Conservation (phyloP, 2,797 vertebrate genomes). For the Diglossa cyanea region DNA sequence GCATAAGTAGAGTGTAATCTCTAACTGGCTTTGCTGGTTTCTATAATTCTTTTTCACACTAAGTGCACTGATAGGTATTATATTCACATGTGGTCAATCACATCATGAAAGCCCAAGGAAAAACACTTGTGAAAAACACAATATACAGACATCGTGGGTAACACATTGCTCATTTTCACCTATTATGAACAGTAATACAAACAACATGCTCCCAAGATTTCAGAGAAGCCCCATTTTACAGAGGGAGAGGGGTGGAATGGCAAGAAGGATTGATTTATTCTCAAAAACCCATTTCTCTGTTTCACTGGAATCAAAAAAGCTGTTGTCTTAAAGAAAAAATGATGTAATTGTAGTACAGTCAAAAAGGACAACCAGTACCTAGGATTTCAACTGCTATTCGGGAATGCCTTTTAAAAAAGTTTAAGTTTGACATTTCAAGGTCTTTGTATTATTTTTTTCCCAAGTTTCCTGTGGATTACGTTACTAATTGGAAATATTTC, state of each 20-base stretch:
- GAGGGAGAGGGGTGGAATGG: background rate
- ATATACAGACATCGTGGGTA: background rate
- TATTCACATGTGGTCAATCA: background rate
- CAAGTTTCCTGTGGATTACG: constrained; percentile 32
- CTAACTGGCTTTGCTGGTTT: background rate
- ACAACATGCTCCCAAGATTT: background rate
- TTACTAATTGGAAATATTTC: constrained; percentile 69
- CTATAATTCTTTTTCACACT: background rate
- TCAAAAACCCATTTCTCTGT: background rate
- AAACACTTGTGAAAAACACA: background rate
- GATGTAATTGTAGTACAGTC: background rate
- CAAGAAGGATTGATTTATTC: background rate
- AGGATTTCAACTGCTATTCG: background rate
- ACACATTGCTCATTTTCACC: background rate
- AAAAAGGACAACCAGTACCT: background rate
- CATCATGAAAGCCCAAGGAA: background rate
- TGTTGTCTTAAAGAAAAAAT: background rate
- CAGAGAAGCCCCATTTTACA: background rate
- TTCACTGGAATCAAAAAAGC: background rate
- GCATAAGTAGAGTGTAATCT: background rate
- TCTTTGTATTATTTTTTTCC: background rate
- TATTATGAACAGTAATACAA: background rate
- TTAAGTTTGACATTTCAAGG: constrained; percentile 70
- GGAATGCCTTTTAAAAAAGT: constrained; percentile 3
- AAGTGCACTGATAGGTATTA: background rate